Conservation (phyloP, 1,140 invertebrate genomes). For the Cryptotermes secundus region DNA sequence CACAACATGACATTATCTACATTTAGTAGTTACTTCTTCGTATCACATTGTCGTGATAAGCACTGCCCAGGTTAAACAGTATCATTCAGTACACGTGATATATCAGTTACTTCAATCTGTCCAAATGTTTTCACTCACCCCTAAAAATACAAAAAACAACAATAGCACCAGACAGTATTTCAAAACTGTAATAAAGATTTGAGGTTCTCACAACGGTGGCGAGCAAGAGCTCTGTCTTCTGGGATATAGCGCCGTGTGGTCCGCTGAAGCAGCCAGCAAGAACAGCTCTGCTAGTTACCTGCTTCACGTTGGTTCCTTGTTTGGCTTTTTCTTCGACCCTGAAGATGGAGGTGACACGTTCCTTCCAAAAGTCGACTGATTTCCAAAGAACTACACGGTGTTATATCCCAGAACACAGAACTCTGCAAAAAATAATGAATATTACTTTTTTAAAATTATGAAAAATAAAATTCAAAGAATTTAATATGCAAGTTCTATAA, state of each 20-base stretch:
- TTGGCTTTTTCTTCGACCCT: no score
- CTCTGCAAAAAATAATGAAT: no score
- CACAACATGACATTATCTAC: not conserved
- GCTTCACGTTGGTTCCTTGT: no score
- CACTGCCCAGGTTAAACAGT: not conserved
- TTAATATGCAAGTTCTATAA: not conserved
- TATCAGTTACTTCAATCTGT: not conserved
- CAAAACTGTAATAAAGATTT: not conserved
- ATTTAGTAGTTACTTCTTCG: not conserved
- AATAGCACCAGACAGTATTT: conserved; percentile 5
- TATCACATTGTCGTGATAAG: conserved; percentile 4
- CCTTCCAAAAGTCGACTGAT: no score
- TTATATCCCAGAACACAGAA: no score
- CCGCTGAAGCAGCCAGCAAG: no score
- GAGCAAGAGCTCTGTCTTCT: no score
- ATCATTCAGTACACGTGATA: not conserved
- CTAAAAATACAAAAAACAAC: not conserved
- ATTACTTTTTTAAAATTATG: not conserved
- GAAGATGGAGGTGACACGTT: no score
- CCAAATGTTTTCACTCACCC: not conserved
- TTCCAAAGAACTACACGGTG: no score
- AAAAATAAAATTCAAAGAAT: not conserved
- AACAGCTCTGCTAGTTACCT: no score
- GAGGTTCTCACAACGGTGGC: no score
- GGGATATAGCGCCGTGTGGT: no score